These are phyloP conservation scores for Cardiocondyla obscurior DNA, from an alignment of 1,140 invertebrate species.

Conservation along the genomic window DNA sequence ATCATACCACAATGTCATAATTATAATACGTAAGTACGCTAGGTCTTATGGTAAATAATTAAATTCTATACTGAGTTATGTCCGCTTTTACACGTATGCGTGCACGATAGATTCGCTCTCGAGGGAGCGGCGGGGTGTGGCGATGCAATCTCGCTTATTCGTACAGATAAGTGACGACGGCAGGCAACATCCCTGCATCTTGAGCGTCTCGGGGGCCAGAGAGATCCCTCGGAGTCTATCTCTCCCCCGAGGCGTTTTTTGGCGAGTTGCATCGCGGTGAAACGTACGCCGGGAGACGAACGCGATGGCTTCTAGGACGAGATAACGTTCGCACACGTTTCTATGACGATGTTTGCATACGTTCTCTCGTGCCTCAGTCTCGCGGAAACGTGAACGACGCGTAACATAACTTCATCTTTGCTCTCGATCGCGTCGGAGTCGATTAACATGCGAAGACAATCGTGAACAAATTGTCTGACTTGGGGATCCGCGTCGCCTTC, in stretches of 20 bases:
- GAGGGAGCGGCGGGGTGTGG: background rate
- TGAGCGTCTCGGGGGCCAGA: background rate
- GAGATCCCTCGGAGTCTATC: background rate
- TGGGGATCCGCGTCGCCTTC: no score
- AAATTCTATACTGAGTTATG: slow-evolving; percentile 20
- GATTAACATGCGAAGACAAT: no score
- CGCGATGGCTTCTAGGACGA: background rate
- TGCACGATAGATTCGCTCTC: slow-evolving; percentile 22
- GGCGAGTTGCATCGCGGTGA: slow-evolving; percentile 13
- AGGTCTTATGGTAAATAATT: slow-evolving; percentile 35
- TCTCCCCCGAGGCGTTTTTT: background rate
- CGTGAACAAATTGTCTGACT: no score
- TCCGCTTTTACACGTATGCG: background rate
- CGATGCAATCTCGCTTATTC: slow-evolving; percentile 21
- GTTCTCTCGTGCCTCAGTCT: background rate
- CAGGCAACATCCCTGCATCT: background rate
- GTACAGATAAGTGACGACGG: slow-evolving; percentile 11
- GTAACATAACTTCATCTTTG: background rate
- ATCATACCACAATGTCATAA: slow-evolving; percentile 62
- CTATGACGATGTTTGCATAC: background rate
- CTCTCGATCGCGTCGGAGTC: no score
- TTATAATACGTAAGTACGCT: slow-evolving; percentile 47
- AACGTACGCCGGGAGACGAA: no score
- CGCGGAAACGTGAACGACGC: background rate
- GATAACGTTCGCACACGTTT: background rate